These are phyloP conservation scores for Ptiloglossa arizonensis DNA, from an alignment of 1,140 invertebrate species.

Conservation along the genomic window DNA sequence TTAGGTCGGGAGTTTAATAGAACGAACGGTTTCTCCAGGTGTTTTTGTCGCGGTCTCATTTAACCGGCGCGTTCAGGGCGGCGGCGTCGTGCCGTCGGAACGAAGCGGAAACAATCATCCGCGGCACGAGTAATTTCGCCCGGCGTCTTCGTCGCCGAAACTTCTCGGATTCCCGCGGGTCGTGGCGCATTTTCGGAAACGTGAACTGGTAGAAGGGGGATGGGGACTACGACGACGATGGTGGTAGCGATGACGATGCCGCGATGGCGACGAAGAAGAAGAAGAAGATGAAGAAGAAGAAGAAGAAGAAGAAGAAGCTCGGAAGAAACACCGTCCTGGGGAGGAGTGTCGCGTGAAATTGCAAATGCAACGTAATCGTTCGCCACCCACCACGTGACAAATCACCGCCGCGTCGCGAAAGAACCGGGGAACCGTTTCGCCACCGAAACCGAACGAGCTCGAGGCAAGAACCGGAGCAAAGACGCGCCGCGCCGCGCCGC, in stretches of 20 bases:
- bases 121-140: conserved; percentile 55
- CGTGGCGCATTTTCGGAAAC: conserved; percentile 36
- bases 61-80: conserved; percentile 10
- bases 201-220: no score
- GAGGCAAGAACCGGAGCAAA: conserved; percentile 34
- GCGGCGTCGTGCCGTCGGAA: conserved; percentile 31
- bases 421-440: conserved; percentile 71
- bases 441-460: conserved; percentile 51
- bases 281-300: conserved; percentile 24
- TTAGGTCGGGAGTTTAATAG: conserved; percentile 31
- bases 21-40: conserved; percentile 48
- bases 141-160: conserved; percentile 11
- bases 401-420: conserved; percentile 74
- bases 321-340: conserved; percentile 10
- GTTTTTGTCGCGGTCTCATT: conserved; percentile 51
- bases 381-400: conserved; percentile 80
- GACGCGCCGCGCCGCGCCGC: not conserved
- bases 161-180: conserved; percentile 19
- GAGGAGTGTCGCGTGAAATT: conserved; percentile 75
- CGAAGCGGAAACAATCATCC: conserved; percentile 59
- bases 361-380: conserved; percentile 80
- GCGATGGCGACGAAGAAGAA: no score
- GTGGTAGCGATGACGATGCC: no score
- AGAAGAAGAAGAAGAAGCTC: not conserved
- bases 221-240: no score